Base-by-base conservation (phyloP, 1,140 invertebrate genomes). In the Chironomus striatipennis region DNA sequence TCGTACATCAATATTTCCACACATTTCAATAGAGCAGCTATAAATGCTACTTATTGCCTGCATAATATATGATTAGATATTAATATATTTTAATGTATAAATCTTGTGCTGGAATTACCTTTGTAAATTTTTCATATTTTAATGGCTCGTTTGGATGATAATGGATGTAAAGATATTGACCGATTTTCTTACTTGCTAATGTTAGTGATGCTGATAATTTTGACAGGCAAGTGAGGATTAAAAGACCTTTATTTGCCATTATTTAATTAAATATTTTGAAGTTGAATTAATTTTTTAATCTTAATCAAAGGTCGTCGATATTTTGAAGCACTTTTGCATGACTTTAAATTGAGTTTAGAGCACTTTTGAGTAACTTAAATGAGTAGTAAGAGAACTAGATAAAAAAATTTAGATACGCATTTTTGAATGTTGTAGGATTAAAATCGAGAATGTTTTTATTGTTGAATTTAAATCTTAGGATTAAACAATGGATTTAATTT, bases 1-100 rank as follows among this genome's bases (percentile, higher is more conserved):
- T 77, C 47, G 77, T 74, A 43, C 76, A 73, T 73, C 79, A 74
- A 7, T 76, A 75, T 79, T 81, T 77, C 73, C 77, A 76, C 20
- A 21, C 47, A 57, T 57, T 70, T 70, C 17, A 20, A 70, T 70
- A 8, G 65, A 70, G 6, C 65, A 70, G 4, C 15, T 18, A 70
- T 70, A 70, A 20, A 70, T 70, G 1, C 17, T 70, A 4, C 15
- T 10, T 10, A 70, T 15, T 20, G 65, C 18, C 65, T 70, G 20
- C 0, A 21, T 18, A 6, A 70, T 9, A 18, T 18, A 20, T 2
- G 65, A 18, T 70, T 20, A 20, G 17, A 7, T 15, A 17, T 34
- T 17, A 18, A 70, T 3, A 70, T 70, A 1, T 18, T 70, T 18
- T 9, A 7, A 7, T 70, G 20, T 18, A 9, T 70, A 34, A 10